phyloP scores from a whole-genome alignment of 2,797 vertebrate genomes.

The Mormyrus proboscirostris region DNA sequence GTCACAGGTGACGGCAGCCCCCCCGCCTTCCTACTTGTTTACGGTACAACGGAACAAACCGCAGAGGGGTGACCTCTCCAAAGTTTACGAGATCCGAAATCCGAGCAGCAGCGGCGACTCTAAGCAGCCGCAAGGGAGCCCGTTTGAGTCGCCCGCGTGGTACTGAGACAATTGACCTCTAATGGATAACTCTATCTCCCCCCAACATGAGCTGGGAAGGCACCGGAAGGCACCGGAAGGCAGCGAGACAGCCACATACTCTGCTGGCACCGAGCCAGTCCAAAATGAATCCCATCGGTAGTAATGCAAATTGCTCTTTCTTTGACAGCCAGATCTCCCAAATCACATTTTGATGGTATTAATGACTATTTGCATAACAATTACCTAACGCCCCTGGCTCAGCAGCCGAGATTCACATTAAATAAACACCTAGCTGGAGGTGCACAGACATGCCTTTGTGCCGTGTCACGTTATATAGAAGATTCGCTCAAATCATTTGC shows the following conservation, averaged over 20 bases:
- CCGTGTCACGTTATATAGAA: neutral
- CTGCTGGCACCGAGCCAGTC: neutral
- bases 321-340: conserved; percentile 14
- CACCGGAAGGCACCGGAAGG: neutral
- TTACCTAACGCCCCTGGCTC: conserved; percentile 10
- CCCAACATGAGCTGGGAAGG: neutral
- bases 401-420: conserved; percentile 10
- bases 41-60: conserved; percentile 55
- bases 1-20: conserved; percentile 43
- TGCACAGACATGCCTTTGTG: neutral
- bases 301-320: conserved; percentile 13
- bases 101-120: conserved; percentile 44
- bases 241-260: neutral
- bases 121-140: conserved; percentile 62
- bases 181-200: conserved; percentile 36
- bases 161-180: conserved; percentile 27
- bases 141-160: conserved; percentile 35
- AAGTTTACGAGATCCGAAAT: conserved; percentile 58
- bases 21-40: conserved; percentile 68
- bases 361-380: conserved; percentile 21
- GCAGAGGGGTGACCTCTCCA: conserved; percentile 60
- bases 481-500: neutral
- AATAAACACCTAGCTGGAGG: conserved; percentile 14
- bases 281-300: conserved; percentile 15
- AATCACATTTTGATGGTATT: conserved; percentile 19